Conservation (phyloP, 2,797 vertebrate genomes). For the Onychomys arenicola region DNA sequence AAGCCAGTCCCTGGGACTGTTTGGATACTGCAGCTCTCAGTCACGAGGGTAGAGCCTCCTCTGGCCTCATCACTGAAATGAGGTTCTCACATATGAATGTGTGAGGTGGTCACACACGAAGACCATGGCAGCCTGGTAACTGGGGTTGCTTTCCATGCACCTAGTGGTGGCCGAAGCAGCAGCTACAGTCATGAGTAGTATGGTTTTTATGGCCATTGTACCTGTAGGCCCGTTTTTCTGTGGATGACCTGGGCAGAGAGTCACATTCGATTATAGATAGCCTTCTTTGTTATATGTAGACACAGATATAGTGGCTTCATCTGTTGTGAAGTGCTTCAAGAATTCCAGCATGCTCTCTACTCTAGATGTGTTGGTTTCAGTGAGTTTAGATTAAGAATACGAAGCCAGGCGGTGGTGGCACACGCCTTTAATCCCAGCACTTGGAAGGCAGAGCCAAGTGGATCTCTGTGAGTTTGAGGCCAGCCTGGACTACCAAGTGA, state of each 20-base stretch:
- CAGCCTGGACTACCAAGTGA: too few relatives aligned
- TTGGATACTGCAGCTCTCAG: too few relatives aligned
- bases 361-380: neutral
- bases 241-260: neutral
- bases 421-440: too few relatives aligned
- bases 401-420: too few relatives aligned
- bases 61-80: neutral
- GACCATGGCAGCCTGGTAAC: neutral
- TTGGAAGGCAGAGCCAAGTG: too few relatives aligned
- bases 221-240: neutral
- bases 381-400: slow-evolving; percentile 29
- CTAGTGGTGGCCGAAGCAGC: neutral
- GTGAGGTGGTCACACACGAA: neutral
- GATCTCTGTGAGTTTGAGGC: too few relatives aligned
- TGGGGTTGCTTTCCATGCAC: neutral
- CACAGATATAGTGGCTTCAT: neutral
- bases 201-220: neutral
- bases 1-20: neutral
- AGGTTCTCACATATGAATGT: neutral
- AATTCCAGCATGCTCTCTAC: neutral
- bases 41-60: neutral
- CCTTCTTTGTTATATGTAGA: neutral
- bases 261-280: neutral
- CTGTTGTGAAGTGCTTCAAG: slow-evolving; percentile 40
- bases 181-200: neutral